phyloP scores from a whole-genome alignment of 2,113 vertebrate genomes.

The Megaceryle maxima region DNA sequence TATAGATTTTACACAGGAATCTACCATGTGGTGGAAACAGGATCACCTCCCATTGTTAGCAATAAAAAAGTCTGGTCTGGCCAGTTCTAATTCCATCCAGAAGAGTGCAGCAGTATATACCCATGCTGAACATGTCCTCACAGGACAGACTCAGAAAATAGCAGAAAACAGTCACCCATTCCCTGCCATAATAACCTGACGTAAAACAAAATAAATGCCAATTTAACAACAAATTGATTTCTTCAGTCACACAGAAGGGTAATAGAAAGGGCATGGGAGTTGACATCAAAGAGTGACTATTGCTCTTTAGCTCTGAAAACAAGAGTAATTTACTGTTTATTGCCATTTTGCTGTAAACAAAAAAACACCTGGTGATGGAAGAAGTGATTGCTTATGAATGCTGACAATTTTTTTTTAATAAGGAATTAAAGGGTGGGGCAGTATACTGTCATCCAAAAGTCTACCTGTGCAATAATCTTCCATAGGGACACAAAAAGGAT shows the following conservation, averaged over 20 bases:
- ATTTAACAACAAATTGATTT: neutral
- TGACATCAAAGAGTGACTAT: neutral
- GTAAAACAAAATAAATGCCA: neutral
- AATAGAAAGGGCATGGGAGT: neutral
- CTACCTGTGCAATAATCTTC: neutral
- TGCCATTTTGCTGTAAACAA: neutral
- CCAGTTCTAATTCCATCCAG: conserved; percentile 30
- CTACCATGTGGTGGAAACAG: neutral
- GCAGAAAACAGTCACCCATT: neutral
- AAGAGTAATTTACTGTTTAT: neutral
- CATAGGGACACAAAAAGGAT: neutral
- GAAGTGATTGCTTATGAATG: neutral
- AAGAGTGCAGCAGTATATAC: conserved; percentile 31
- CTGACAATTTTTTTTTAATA: neutral
- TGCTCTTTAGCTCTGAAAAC: neutral
- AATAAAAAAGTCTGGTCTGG: neutral
- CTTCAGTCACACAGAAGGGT: neutral
- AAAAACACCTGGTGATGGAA: neutral
- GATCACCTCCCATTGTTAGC: neutral
- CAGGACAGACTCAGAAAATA: neutral
- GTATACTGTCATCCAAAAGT: neutral
- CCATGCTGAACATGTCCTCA: neutral
- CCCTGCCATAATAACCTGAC: neutral
- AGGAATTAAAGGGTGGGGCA: neutral
- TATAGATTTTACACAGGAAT: neutral